Base-by-base conservation (phyloP, 1,140 invertebrate genomes). In the Macrocentrus cingulum region DNA sequence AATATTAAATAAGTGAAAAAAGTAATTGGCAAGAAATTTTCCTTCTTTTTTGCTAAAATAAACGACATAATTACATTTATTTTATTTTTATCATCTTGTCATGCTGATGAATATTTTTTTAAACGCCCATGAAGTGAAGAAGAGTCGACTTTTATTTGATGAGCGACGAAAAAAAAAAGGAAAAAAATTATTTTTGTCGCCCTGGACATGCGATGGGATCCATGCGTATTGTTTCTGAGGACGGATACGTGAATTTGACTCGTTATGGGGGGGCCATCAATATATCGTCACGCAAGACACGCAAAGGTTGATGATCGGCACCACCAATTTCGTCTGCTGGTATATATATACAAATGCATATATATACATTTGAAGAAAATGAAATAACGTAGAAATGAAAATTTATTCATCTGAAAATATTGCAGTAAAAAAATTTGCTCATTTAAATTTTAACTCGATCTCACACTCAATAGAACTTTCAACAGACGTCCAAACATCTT, bases 191-290 rank as follows among this genome's bases (percentile, higher is more conserved):
- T 56, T 57, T 57, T 50, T 58, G 48, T 58, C 48, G 56, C 45
- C 56, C 18, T 45, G 13, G 23, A 20, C 56, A 58, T 48, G 56
- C 46, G 25, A 51, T 20, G 23, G 20, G 16, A n/a, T 32, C 16
- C 7, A 15, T 13, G 9, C 32, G 36, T 58, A 51, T 23, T 58
- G 32, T 51, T 25, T 29, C 22, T 25, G 4, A 49, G 48, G 23
- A 58, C 56, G 56, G 48, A 58, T 57, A 46, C 46, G 46, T 50
- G 32, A 50, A 57, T 57, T 57, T 50, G 55, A 57, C 55, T 57
- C 37, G 36, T 57, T 48, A 49, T 50, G 20, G 32, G 18, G 49
- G 29, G 16, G 16, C 15, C 36, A 37, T 39, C 36, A 23, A 58
- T 51, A 50, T 51, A 39, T 15, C 44, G 56, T 58, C 56, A 58